A percentile compares a stretch with the other conserved stretches of the same genome.
phyloP scores from a whole-genome alignment of 1,140 invertebrate genomes.

The Panagrolaimus sp. region DNA sequence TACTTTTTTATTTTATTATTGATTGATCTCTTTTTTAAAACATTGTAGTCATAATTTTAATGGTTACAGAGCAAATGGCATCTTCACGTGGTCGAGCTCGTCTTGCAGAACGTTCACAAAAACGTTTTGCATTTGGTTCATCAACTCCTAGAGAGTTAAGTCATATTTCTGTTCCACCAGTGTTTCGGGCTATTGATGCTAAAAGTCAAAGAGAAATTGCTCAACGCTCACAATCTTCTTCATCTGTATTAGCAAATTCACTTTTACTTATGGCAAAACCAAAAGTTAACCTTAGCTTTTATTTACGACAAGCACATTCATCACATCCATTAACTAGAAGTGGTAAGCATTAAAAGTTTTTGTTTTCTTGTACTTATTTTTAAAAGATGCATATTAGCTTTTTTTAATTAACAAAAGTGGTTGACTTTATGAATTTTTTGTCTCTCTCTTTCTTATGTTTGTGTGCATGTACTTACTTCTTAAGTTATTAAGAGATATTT shows the following conservation, averaged over 20 bases:
- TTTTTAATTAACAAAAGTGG: too few species aligned
- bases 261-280: not conserved
- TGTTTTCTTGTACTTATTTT: too few species aligned
- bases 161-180: conserved; percentile 18
- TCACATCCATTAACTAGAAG: not conserved
- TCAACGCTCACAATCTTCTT: not conserved
- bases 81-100: conserved; percentile 16
- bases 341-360: not conserved
- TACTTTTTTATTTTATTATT: not conserved
- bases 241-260: conserved; percentile 9
- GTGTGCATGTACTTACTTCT: too few species aligned
- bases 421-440: too few species aligned
- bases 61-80: conserved; percentile 12
- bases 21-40: not conserved
- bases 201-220: conserved; percentile 11
- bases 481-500: too few species aligned
- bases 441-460: too few species aligned
- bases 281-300: conserved; percentile 23
- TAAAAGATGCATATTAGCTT: too few species aligned
- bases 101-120: conserved; percentile 2
- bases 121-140: conserved; percentile 35
- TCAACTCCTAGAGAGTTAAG: conserved; percentile 42
- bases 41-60: not conserved
- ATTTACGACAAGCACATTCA: conserved; percentile 25
- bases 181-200: not conserved